These are phyloP conservation scores for Urophycis tenuis DNA, from an alignment of 2,797 vertebrate genomes.

Conservation along the genomic window DNA sequence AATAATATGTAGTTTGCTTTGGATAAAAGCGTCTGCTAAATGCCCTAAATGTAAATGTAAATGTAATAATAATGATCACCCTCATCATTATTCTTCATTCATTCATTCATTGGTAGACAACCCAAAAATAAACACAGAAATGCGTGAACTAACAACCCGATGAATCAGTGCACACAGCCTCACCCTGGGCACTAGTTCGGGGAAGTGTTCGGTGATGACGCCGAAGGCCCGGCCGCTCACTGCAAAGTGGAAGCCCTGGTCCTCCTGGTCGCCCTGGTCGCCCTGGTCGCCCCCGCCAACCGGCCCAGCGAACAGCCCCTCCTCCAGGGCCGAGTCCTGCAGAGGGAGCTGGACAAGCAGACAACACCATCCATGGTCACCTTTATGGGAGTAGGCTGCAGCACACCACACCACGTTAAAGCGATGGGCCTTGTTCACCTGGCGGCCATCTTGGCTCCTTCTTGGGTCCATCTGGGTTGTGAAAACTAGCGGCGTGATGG, in stretches of 20 bases:
- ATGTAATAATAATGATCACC: no score
- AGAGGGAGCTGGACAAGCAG: conserved; percentile 59
- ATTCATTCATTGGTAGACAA: not conserved
- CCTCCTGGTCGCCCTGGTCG: no score
- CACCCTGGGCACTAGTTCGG: conserved; percentile 91
- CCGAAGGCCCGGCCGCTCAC: conserved; percentile 89
- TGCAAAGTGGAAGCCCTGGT: conserved; percentile 84
- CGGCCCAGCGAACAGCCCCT: conserved; percentile 62
- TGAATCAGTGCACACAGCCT: not conserved
- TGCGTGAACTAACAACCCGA: not conserved
- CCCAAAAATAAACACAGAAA: not conserved
- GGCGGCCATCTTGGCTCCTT: no score
- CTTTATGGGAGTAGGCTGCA: not conserved
- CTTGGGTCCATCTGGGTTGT: no score
- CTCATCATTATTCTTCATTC: no score
- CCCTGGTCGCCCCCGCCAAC: conserved; percentile 54
- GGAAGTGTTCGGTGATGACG: conserved; percentile 89
- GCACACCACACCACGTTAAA: not conserved
- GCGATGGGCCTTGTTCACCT: not conserved
- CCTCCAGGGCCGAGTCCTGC: conserved; percentile 75
- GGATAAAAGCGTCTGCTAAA: no score
- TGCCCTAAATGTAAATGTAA: no score
- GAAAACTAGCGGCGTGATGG: no score
- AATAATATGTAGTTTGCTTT: no score
- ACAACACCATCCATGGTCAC: not conserved